phyloP scores from a whole-genome alignment of 2,797 vertebrate genomes.

The Champsocephalus gunnari region DNA sequence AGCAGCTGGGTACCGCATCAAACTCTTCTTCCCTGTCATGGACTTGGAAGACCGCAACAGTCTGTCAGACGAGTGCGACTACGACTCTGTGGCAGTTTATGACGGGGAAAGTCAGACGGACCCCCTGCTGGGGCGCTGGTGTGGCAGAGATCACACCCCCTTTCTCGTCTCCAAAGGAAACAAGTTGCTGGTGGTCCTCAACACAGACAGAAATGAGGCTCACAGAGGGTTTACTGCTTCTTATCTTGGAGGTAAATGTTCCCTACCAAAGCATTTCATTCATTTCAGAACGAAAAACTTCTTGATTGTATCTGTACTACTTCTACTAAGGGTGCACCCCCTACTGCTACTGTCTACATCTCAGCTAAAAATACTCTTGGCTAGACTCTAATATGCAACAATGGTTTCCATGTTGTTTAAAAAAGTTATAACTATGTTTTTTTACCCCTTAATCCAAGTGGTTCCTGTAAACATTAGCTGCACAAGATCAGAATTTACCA shows the following conservation, averaged over 20 bases:
- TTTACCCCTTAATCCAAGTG: conserved; percentile 77
- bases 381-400: not conserved
- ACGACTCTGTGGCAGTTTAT: conserved; percentile 89
- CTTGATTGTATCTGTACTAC: not conserved
- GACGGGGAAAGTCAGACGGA: conserved; percentile 87
- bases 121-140: conserved; percentile 91
- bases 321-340: not conserved
- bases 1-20: conserved; percentile 89
- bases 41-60: conserved; percentile 94
- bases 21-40: conserved; percentile 90
- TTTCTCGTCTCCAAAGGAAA: conserved; percentile 87
- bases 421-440: conserved; percentile 17
- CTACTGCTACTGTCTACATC: conserved; percentile 5
- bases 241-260: conserved; percentile 91
- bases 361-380: conserved; percentile 9
- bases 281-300: too few relatives aligned
- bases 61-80: conserved; percentile 90
- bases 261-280: too few relatives aligned
- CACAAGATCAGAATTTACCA: conserved; percentile 96
- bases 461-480: conserved; percentile 96
- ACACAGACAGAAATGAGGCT: conserved; percentile 90
- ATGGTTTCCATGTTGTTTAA: not conserved
- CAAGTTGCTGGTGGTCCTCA: conserved; percentile 91
- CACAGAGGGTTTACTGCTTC: conserved; percentile 90
- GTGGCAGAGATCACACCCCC: conserved; percentile 85